A percentile compares a stretch with the other conserved stretches of the same genome.
These are phyloP conservation scores for Lontra canadensis DNA, from an alignment of 2,113 vertebrate genomes.

Conservation along the genomic window DNA sequence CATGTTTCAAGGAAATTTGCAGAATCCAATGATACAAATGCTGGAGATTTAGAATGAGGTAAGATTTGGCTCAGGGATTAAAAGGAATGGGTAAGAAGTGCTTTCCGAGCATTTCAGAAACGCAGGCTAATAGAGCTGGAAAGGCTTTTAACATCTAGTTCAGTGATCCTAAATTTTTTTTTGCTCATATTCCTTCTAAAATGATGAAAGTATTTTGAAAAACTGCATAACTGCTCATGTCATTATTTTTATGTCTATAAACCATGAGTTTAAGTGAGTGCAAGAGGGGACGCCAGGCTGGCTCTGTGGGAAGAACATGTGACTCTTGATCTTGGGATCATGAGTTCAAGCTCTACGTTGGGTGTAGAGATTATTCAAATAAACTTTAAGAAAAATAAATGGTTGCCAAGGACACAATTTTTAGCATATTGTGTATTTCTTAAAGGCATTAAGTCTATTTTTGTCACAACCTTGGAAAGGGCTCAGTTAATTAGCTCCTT, in stretches of 20 bases:
- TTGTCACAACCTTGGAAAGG: neutral
- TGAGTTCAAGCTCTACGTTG: neutral
- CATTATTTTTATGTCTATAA: neutral
- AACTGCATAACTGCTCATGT: neutral
- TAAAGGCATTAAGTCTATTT: neutral
- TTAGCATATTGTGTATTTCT: neutral
- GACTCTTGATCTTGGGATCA: neutral
- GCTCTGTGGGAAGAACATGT: neutral
- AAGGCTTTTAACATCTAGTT: neutral
- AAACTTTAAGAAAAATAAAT: neutral
- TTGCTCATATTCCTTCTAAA: neutral
- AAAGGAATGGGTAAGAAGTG: constrained; percentile 15
- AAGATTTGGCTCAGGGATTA: neutral
- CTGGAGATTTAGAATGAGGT: constrained; percentile 3
- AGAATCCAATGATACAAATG: neutral
- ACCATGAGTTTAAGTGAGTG: neutral
- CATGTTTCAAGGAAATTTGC: constrained; percentile 43
- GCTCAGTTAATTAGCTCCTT: neutral
- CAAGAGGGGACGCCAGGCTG: neutral
- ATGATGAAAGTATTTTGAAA: neutral
- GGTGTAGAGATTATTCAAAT: neutral
- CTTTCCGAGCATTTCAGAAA: neutral
- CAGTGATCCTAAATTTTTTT: neutral
- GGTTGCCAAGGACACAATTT: neutral
- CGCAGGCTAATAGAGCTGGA: neutral